phyloP scores from a whole-genome alignment of 2,113 vertebrate genomes.

The Microtus ochrogaster region DNA sequence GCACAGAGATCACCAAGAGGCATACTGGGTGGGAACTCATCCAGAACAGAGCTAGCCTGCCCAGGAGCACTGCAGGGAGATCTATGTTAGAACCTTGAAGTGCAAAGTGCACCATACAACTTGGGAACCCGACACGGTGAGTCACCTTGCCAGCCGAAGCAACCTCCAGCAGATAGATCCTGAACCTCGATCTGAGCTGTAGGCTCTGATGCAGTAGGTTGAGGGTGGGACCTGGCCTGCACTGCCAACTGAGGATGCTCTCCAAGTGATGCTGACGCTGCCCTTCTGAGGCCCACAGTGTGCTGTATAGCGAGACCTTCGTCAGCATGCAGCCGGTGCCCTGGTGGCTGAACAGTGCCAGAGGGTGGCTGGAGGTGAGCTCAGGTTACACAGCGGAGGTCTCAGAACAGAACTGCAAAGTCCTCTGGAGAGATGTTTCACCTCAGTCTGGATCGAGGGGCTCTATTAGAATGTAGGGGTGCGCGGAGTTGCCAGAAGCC shows the following conservation, averaged over 20 bases:
- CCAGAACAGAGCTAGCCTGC: slow-evolving; percentile 74
- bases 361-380: slow-evolving; percentile 14
- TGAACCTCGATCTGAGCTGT: not conserved
- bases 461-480: not conserved
- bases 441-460: not conserved
- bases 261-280: not conserved
- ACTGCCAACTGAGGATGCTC: not conserved
- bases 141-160: slow-evolving; percentile 63
- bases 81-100: slow-evolving; percentile 49
- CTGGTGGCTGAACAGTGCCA: slow-evolving; percentile 13
- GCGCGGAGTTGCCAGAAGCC: not conserved
- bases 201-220: not conserved
- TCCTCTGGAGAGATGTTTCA: slow-evolving; percentile 19
- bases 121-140: slow-evolving; percentile 72
- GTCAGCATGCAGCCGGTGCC: not conserved
- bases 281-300: not conserved
- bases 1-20: slow-evolving; percentile 35
- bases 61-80: slow-evolving; percentile 70
- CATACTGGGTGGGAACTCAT: slow-evolving; percentile 64
- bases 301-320: not conserved
- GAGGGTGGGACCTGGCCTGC: not conserved
- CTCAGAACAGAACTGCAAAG: slow-evolving; percentile 14
- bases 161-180: slow-evolving; percentile 47
- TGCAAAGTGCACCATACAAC: slow-evolving; percentile 62
- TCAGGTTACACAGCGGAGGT: slow-evolving; percentile 39